Base-by-base conservation (phyloP, 1,140 invertebrate species). In the Leptinotarsa undecemlineata region DNA sequence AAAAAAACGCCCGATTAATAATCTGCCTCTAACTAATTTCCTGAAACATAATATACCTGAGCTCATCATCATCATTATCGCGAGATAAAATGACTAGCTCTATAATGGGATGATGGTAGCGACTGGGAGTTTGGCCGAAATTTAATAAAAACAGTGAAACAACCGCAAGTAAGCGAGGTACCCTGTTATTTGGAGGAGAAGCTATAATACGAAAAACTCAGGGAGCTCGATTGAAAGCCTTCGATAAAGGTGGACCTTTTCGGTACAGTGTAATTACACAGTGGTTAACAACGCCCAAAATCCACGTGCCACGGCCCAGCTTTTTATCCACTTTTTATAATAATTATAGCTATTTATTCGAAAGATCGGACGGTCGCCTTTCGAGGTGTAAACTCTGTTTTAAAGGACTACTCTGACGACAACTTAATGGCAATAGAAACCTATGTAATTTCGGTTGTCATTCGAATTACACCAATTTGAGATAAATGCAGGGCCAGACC, bases 181-280 rank as follows among this genome's bases (percentile, higher is more conserved):
- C 75, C 75, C 76, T 79, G 63, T 77, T 74, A 79, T 79, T 79
- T 77, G 47, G 68, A 57, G 72, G 76, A 72, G 51, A 47, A 72
- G 33, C 73, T 77, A 76, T 74, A 73, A 64, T 72, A 70, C 47
- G 70, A 26, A 61, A 77, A 82, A 82, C 75, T 79, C 76, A 77
- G 78, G 81, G 76, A 81, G 79, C 79, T 76, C 76, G 79, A 80
- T 79, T 78, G 79, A 74, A 81, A 68, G 72, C 61, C 66, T 71
- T 78, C 77, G 81, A 82, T 82, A 81, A 81, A 78, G 77, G 69
- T 75, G 73, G 74, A 70, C 66, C 76, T 71, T 57, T 77, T 74
- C 73, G 74, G 75, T 78, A 82, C 81, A 77, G 73, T 80, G 78
- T 82, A 81, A 83, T 83, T 83, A 82, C 79, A 80, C 79, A 70